These are phyloP conservation scores for Crotalus helleri DNA, from an alignment of 2,113 vertebrate species.

Conservation along the genomic window DNA sequence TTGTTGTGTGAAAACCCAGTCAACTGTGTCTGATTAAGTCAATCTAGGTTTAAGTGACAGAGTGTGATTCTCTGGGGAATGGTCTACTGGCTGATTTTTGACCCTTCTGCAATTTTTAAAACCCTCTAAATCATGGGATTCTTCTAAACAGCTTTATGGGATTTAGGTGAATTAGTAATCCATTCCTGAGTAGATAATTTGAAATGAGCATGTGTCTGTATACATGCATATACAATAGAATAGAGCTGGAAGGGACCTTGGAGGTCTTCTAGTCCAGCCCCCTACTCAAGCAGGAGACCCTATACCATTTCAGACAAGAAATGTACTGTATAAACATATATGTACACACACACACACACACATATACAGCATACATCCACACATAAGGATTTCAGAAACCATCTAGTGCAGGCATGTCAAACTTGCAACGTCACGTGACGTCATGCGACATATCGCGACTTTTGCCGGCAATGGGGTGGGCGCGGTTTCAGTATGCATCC, in stretches of 20 bases:
- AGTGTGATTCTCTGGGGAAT: background rate
- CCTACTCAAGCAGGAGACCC: too few species aligned
- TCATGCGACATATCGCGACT: accelerated
- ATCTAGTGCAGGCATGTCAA: background rate
- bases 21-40: background rate
- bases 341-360: background rate
- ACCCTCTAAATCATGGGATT: background rate
- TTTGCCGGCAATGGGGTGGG: too few species aligned
- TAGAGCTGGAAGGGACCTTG: too few species aligned
- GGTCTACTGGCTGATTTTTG: background rate
- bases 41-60: background rate
- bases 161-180: background rate
- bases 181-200: background rate
- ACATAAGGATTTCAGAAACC: background rate
- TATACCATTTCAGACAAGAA: too few species aligned
- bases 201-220: background rate
- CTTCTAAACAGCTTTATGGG: background rate
- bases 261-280: too few species aligned
- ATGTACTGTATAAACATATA: too few species aligned
- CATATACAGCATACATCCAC: background rate
- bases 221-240: background rate
- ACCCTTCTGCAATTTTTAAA: background rate
- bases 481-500: too few species aligned
- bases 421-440: too few species aligned
- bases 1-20: background rate